Percentiles rank a stretch among this genome's conserved stretches.
These are phyloP conservation scores for Aplocera efformata DNA, from an alignment of 2,888 invertebrate genomes.

Conservation along the genomic window DNA sequence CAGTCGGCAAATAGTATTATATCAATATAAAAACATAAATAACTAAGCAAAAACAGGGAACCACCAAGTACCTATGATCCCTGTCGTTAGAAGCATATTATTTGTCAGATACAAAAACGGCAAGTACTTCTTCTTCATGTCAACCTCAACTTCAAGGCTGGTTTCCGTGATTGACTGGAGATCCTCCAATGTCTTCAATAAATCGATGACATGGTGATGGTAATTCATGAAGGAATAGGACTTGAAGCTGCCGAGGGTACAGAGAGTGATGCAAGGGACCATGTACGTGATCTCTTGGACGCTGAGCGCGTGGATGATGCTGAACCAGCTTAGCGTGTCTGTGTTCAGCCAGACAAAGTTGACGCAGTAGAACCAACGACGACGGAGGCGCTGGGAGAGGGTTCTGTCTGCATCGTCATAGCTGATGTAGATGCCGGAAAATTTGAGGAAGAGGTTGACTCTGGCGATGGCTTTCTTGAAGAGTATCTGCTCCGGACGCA, in stretches of 20 bases:
- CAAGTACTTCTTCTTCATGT: slow-evolving; percentile 21
- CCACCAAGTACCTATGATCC: slow-evolving; percentile 16
- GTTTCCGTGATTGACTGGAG: slow-evolving; percentile 9
- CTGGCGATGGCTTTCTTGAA: slow-evolving; percentile 34
- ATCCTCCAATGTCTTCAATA: slow-evolving; percentile 32
- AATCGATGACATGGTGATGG: slow-evolving; percentile 31
- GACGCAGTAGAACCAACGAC: slow-evolving; percentile 32
- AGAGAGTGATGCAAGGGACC: slow-evolving; percentile 39
- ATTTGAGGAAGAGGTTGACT: slow-evolving; percentile 28
- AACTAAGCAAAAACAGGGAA: too few species aligned
- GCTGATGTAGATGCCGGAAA: slow-evolving; percentile 13
- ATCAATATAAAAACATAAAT: too few species aligned
- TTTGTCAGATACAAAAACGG: slow-evolving; percentile 26
- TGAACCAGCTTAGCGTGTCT: slow-evolving; percentile 20
- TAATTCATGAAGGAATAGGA: slow-evolving; percentile 36
- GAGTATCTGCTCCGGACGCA: slow-evolving; percentile 24
- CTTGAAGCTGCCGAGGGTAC: slow-evolving; percentile 39
- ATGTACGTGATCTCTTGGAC: slow-evolving; percentile 38
- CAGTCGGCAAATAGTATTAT: too few species aligned
- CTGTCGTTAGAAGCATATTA: slow-evolving; percentile 25
- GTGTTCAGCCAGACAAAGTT: slow-evolving; percentile 27
- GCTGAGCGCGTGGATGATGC: slow-evolving; percentile 11
- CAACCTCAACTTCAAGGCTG: slow-evolving; percentile 4
- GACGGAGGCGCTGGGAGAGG: slow-evolving; percentile 19
- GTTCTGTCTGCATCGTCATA: neutral